These are phyloP conservation scores for Tragulus kanchil DNA, from an alignment of 2,113 vertebrate species.

Conservation along the genomic window DNA sequence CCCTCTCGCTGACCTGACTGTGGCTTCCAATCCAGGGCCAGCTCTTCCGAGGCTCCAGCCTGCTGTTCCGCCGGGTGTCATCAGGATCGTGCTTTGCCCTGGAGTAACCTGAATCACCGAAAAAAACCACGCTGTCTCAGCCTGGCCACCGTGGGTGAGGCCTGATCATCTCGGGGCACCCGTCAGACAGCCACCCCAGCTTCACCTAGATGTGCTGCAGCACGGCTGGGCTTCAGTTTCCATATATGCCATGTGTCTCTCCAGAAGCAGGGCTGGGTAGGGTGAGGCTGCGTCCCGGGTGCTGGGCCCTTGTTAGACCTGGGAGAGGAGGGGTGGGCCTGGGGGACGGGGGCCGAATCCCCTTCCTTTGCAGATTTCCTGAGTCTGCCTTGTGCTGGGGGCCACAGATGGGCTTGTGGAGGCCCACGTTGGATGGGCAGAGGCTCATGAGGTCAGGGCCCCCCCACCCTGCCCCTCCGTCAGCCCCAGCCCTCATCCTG, in stretches of 20 bases:
- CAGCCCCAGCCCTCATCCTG: not conserved
- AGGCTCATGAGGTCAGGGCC: not conserved
- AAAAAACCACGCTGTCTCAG: not conserved
- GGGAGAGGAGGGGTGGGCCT: not conserved
- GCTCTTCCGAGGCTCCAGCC: conserved; percentile 94
- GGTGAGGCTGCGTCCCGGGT: not conserved
- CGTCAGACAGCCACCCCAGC: not conserved
- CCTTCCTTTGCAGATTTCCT: not conserved
- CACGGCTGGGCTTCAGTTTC: conserved; percentile 26
- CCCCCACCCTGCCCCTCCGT: not conserved
- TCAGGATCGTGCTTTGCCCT: conserved; percentile 82
- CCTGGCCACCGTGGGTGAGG: not conserved
- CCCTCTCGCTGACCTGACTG: not conserved
- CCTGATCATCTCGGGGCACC: not conserved
- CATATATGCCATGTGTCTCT: conserved; percentile 57
- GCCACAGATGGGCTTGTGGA: conserved; percentile 38
- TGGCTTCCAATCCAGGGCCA: conserved; percentile 87
- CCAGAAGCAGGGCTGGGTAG: not conserved
- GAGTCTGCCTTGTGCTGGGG: conserved; percentile 6
- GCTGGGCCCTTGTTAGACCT: not conserved
- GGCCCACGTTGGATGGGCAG: not conserved
- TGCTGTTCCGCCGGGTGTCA: conserved; percentile 93
- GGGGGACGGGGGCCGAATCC: not conserved
- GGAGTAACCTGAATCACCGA: conserved; percentile 77
- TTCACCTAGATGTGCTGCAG: not conserved